Evolutionary conservation across 23 tunicate species (phyloP), one percentile per base, ranked within the genome.

Genomic region (Styela clava): DNA sequence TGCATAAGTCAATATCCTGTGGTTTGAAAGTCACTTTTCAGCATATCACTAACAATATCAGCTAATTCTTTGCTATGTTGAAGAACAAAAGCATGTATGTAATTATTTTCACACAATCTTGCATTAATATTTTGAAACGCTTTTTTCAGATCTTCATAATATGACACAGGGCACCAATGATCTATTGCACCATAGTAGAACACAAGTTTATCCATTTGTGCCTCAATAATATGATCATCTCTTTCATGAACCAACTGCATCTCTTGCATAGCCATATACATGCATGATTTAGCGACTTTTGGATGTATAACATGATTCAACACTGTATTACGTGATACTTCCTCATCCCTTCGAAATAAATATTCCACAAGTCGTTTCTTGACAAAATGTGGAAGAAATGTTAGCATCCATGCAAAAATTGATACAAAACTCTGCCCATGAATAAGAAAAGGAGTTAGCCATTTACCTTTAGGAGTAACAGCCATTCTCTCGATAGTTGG

Each of bases 401-500:
- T 37, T 0, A 87, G 22, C 1, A 71, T 23, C 5, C 73, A 52
- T 23, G 79, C 86, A 27, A 64, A 27, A 32, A 83, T 68, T 7
- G 73, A 31, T 33, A 81, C 61, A 65, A 85, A 62, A 84, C 98
- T 81, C 26, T 89, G 69, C 21, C 79, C 86, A 71, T 93, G 69
- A 33, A 71, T 37, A 23, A 93, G 7, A n/a, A 88, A 18, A 7
- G 93, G 92, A 27, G 92, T 88, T 68, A 93, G 21, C 52, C 61
- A 64, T 63, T 37, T 74, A 24, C 98, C 98, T n/a, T 93, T 79
- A 16, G 98, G 98, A 12, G 98, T 31, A 23, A 34, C 65, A 24
- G 68, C 74, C 93, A 93, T 84, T 51, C 77, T 74, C 69, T 93
- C 98, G 61, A 93, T 87, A 19, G 98, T 93, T 0, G 98, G 98